A percentile compares a stretch with the other conserved stretches of the same genome.
These are phyloP conservation scores for Pentamera pediparva DNA, from an alignment of 53 echinoderm and acorn worm genomes.

Conservation along the genomic window DNA sequence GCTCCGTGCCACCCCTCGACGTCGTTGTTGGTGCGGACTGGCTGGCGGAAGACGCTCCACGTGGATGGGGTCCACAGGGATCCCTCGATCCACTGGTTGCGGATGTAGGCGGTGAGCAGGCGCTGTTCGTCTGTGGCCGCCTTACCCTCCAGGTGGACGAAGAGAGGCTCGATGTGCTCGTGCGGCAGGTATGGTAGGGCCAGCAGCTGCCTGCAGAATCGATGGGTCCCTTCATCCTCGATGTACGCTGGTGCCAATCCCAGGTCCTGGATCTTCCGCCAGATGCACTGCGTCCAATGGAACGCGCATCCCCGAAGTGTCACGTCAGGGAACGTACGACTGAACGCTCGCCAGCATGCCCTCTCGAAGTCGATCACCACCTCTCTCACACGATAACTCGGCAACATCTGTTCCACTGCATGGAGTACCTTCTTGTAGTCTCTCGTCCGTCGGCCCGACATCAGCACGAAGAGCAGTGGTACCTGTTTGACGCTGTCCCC, in stretches of 20 bases:
- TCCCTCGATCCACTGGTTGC: conserved; percentile 28
- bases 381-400: neutral
- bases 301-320: conserved; percentile 26
- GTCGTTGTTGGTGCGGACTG: conserved; percentile 36
- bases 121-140: neutral
- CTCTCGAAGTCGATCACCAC: conserved; percentile 44
- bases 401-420: neutral
- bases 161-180: conserved; percentile 27
- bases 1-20: conserved; percentile 39
- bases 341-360: conserved; percentile 36
- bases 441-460: conserved; percentile 33
- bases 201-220: neutral
- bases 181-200: conserved; percentile 31
- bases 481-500: conserved; percentile 48
- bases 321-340: neutral
- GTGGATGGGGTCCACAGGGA: neutral
- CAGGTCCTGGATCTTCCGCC: conserved; percentile 31
- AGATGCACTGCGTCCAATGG: conserved; percentile 30
- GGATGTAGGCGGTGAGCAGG: conserved; percentile 12
- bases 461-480: conserved; percentile 51
- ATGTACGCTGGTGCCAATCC: conserved; percentile 18
- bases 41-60: conserved; percentile 19
- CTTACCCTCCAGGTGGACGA: neutral
- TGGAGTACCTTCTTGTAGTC: conserved; percentile 48
- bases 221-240: conserved; percentile 15